Conservation (phyloP, 2,888 invertebrate species). For the Eristalinus sepulchralis region DNA sequence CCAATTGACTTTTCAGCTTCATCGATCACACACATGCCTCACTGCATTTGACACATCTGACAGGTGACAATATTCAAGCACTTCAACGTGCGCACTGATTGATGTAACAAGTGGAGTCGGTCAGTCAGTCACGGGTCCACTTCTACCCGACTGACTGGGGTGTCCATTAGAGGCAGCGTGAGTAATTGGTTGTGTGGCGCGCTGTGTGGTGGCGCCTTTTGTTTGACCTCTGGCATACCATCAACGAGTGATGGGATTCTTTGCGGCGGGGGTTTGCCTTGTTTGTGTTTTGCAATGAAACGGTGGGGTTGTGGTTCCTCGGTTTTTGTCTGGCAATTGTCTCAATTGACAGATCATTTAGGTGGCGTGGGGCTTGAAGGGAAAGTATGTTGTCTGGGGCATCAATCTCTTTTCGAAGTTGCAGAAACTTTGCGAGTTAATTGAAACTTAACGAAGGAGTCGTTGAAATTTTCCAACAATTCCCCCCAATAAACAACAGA, state of each 20-base stretch:
- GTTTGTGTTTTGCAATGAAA: neutral
- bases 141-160: neutral
- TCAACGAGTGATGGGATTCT: neutral
- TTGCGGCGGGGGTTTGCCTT: no score
- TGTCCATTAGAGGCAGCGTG: conserved; percentile 7
- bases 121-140: conserved; percentile 24
- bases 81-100: conserved; percentile 23
- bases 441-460: no score
- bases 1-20: conserved; percentile 35
- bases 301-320: neutral
- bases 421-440: no score
- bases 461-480: no score
- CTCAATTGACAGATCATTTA: neutral
- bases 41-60: conserved; percentile 47
- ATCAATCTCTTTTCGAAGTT: no score
- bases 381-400: no score
- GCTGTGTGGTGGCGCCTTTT: conserved; percentile 4
- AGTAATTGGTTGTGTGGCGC: conserved; percentile 15
- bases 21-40: conserved; percentile 46
- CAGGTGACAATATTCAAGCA: conserved; percentile 51
- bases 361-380: no score
- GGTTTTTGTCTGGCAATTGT: neutral
- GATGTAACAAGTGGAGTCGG: conserved; percentile 54
- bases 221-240: conserved; percentile 4
- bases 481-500: no score